Base-by-base conservation (phyloP, 2,113 vertebrate genomes). In the Mastomys coucha region DNA sequence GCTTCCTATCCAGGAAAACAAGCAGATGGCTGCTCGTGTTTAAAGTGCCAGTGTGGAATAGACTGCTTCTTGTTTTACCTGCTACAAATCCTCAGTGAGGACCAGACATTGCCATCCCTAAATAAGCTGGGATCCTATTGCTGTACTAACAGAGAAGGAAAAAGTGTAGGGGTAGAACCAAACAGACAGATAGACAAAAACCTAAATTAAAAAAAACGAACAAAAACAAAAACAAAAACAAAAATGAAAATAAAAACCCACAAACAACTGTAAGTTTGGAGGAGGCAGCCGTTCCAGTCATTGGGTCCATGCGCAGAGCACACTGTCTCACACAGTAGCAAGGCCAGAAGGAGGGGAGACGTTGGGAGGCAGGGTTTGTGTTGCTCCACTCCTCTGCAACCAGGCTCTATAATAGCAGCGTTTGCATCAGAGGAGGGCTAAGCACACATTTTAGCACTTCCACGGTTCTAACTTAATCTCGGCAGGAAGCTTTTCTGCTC, bases 401-500 rank as follows among this genome's bases (percentile, higher is more conserved):
- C 98, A 98, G 99, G 99, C 98, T 98, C 99, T 98, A 99, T 99
- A 99, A 99, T 99, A 99, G 99, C 99, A 99, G 98, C 97, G 96
- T 98, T 99, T 99, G 99, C 99, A 99, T 99, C 99, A 99, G 99
- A 99, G 99, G 98, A 98, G 99, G 99, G 98, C 99, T 98, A 98
- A 98, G 99, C 98, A 98, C 98, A 99, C 99, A 99, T 99, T 99
- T 99, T 99, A 99, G 98, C 98, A 98, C 99, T 99, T 99, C 98
- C 98, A 98, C 98, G 98, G 99, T 98, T 98, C 98, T 98, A 98
- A 98, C 98, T 98, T 98, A 98, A 98, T 98, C 99, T 96, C 26
- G 95, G 98, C 97, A 98, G 98, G 98, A 98, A 99, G 98, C 98
- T 98, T 98, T 98, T 97, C 98, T 98, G 98, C 98, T 98, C 96